Evolutionary conservation across 2,113 vertebrate genomes (phyloP), one percentile per base, ranked within the genome.

Genomic region (Perca fluviatilis): DNA sequence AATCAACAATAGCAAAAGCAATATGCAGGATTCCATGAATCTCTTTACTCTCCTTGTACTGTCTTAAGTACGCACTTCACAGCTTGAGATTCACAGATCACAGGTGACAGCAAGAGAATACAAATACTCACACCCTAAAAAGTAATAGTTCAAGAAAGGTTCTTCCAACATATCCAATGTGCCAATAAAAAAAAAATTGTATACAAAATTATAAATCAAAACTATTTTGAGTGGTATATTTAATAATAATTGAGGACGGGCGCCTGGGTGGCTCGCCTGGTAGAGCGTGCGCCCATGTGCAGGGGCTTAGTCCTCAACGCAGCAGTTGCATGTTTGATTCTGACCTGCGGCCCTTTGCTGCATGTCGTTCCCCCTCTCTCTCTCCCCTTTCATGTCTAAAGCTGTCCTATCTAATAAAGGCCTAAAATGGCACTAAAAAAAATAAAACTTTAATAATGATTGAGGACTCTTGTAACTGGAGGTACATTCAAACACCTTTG

Each of bases 1-100:
- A 91, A 91, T 91, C 77, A 83, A 90, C 81, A 90, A 91, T 70
- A 85, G 85, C 71, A 66, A 67, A 90, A 30, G 67, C 65, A 58
- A 70, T 62, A 68, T 61, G 49, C 68, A 57, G 23, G 47, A 61
- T 16, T 62, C 60, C 54, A 73, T 61, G 61, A 77, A 78, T 79
- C 40, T 67, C 83, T 82, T 80, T 82, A 62, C n/a, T 64, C 40
- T 27, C 46, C 70, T 57, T 65, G 8, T n/a, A 2, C 36, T 46
- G 73, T 69, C 65, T 74, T 64, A 21, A 78, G 85, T 23, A 68
- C 2, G 2, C 6, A 0, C 14, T 40, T 40, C 67, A 68, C 30
- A 67, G 49, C 57, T 30, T 21, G 51, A 83, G 77, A 84, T 81
- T 70, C 77, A 51, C 74, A 79, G 80, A 87, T 73, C 70, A 6